Percentiles rank a stretch among this genome's conserved stretches.
Evolutionary conservation across 2,797 vertebrate genomes (phyloP).

Genomic region (Molossus alvarezi): DNA sequence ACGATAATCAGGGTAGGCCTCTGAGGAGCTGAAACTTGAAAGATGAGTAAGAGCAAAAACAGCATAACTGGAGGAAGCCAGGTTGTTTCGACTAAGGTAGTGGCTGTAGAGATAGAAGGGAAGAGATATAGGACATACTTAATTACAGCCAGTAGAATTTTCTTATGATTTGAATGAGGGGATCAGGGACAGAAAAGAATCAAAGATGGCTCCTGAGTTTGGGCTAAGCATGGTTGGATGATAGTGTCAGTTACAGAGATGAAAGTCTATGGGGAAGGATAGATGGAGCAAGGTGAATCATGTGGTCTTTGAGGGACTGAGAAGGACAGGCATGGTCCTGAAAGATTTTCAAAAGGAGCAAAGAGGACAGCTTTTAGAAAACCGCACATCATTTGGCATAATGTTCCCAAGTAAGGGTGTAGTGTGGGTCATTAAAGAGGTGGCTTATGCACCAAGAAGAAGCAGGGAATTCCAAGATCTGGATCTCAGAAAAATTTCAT

Average conservation of each 20-base stretch:
- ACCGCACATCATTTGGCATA: background rate
- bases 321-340: conserved; percentile 38
- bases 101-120: background rate
- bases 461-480: conserved; percentile 10
- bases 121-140: background rate
- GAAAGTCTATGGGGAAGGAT: background rate
- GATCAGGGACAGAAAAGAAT: background rate
- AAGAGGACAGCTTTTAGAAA: conserved; percentile 46
- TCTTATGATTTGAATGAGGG: background rate
- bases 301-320: background rate
- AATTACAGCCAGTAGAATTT: conserved; percentile 4
- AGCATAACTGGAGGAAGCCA: background rate
- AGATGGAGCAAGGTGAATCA: background rate
- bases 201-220: background rate
- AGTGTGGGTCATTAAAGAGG: background rate
- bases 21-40: conserved; percentile 22
- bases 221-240: background rate
- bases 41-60: background rate
- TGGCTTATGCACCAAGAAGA: conserved; percentile 2
- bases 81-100: background rate
- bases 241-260: background rate
- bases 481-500: background rate
- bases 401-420: background rate
- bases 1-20: background rate
- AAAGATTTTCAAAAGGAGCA: conserved; percentile 56